These are phyloP conservation scores for Drosophila subquinaria DNA, from an alignment of 2,888 invertebrate genomes.

Conservation along the genomic window DNA sequence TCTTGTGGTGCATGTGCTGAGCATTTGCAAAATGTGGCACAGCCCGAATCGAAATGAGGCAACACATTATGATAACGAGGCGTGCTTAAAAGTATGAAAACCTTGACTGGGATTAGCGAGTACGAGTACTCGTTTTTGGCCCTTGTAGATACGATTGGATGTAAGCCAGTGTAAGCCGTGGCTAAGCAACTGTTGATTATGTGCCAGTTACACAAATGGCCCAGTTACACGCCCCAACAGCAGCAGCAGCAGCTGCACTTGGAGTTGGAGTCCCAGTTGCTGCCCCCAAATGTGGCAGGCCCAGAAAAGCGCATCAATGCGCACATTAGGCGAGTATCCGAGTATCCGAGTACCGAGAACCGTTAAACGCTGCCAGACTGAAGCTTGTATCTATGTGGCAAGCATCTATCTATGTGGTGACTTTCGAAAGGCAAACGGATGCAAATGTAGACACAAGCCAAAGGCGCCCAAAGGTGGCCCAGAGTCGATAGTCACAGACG, in stretches of 20 bases:
- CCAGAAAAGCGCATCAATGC: slow-evolving; percentile 69
- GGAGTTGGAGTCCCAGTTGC: slow-evolving; percentile 40
- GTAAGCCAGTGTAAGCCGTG: slow-evolving; percentile 38
- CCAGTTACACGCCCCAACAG: slow-evolving; percentile 72
- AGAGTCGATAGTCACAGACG: slow-evolving; percentile 18
- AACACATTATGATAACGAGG: slow-evolving; percentile 79
- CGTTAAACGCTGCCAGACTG: slow-evolving; percentile 67
- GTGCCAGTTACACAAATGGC: slow-evolving; percentile 77
- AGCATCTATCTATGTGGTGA: slow-evolving; percentile 45
- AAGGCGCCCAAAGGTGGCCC: slow-evolving; percentile 53
- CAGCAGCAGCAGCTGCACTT: slow-evolving; percentile 5
- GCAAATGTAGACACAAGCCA: slow-evolving; percentile 80
- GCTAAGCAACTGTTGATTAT: slow-evolving; percentile 77
- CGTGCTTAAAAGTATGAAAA: slow-evolving; percentile 56
- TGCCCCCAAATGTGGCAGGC: slow-evolving; percentile 42
- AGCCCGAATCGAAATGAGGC: slow-evolving; percentile 50
- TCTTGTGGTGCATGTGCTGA: slow-evolving; percentile 18
- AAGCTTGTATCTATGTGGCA: slow-evolving; percentile 26
- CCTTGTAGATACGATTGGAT: slow-evolving; percentile 37
- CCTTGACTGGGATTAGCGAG: slow-evolving; percentile 16
- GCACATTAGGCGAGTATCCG: slow-evolving; percentile 65
- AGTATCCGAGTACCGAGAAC: slow-evolving; percentile 44
- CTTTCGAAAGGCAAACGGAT: slow-evolving; percentile 75
- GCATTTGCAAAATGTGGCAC: slow-evolving; percentile 38
- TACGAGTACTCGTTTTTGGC: slow-evolving; percentile 26